Percentiles rank a stretch among this genome's conserved stretches.
These are phyloP conservation scores for Rhinolophus ferrumequinum DNA, from an alignment of 2,113 vertebrate species.

Conservation along the genomic window DNA sequence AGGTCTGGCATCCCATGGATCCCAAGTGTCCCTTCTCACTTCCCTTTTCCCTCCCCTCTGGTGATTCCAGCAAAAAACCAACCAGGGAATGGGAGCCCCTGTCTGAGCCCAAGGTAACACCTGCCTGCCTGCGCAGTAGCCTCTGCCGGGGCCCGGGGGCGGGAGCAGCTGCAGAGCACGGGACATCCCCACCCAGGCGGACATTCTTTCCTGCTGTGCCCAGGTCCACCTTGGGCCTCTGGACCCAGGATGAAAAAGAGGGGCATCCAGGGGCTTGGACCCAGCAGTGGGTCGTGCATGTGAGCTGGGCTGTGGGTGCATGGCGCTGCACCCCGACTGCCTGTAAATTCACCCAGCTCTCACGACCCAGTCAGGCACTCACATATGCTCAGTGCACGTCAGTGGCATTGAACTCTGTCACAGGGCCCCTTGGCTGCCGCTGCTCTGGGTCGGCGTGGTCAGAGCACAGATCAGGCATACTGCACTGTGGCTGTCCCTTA, in stretches of 20 bases:
- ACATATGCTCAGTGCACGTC: background rate
- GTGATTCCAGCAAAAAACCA: slow-evolving; percentile 89
- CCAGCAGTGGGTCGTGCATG: background rate
- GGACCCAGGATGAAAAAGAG: background rate
- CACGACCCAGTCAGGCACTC: background rate
- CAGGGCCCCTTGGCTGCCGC: background rate
- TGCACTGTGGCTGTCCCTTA: background rate
- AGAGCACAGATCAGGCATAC: background rate
- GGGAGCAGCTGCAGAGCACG: slow-evolving; percentile 57
- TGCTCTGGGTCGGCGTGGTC: background rate
- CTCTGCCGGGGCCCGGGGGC: slow-evolving; percentile 57
- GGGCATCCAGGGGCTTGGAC: slow-evolving; percentile 45
- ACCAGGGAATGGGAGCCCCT: slow-evolving; percentile 88
- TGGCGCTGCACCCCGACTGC: slow-evolving; percentile 75
- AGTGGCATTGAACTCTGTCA: background rate
- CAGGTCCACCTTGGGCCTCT: background rate
- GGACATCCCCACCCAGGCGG: background rate
- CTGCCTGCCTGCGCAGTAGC: slow-evolving; percentile 69
- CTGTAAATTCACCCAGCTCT: background rate
- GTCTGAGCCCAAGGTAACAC: slow-evolving; percentile 90
- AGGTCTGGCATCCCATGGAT: background rate
- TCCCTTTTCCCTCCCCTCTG: slow-evolving; percentile 80
- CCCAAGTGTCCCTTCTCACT: slow-evolving; percentile 74
- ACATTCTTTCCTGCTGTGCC: background rate
- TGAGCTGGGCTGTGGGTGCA: slow-evolving; percentile 66